A percentile compares a stretch with the other conserved stretches of the same genome.
Evolutionary conservation across 2,113 vertebrate species (phyloP).

Genomic region (Bungarus multicinctus): DNA sequence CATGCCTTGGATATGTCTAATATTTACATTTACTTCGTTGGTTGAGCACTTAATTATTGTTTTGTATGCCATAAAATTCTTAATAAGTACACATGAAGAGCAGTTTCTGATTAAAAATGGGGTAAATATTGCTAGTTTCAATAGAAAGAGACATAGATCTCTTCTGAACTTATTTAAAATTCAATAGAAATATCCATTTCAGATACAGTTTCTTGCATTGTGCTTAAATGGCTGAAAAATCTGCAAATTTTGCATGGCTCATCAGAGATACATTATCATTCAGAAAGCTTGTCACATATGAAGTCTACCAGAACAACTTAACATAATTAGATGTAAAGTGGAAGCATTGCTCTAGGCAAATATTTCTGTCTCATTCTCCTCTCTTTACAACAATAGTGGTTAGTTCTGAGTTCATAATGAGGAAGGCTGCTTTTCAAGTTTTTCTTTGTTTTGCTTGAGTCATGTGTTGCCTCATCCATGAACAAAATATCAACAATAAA

Average conservation of each 20-base stretch:
- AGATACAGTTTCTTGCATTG: neutral
- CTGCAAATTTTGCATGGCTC: neutral
- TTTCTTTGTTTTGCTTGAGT: neutral
- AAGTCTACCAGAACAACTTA: neutral
- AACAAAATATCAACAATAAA: slow-evolving; percentile 41
- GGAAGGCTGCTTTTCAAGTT: slow-evolving; percentile 28
- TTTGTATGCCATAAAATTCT: neutral
- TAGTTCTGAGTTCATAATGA: slow-evolving; percentile 14
- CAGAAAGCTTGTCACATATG: fast-evolving
- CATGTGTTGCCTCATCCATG: slow-evolving; percentile 19
- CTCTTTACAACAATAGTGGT: neutral
- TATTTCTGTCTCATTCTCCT: neutral
- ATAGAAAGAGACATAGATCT: fast-evolving
- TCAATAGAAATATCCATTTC: neutral
- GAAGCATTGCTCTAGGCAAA: neutral
- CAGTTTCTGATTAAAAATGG: neutral
- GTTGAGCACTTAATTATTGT: neutral
- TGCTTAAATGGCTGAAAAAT: neutral
- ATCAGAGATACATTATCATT: fast-evolving
- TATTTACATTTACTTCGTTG: neutral
- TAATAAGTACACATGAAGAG: neutral
- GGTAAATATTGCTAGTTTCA: neutral
- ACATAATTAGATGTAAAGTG: neutral
- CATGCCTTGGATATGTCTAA: neutral
- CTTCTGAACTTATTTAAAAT: neutral